Percentiles rank a stretch among this genome's conserved stretches.
phyloP scores from a whole-genome alignment of 2,113 vertebrate species.

The Paracanthobrama guichenoti region DNA sequence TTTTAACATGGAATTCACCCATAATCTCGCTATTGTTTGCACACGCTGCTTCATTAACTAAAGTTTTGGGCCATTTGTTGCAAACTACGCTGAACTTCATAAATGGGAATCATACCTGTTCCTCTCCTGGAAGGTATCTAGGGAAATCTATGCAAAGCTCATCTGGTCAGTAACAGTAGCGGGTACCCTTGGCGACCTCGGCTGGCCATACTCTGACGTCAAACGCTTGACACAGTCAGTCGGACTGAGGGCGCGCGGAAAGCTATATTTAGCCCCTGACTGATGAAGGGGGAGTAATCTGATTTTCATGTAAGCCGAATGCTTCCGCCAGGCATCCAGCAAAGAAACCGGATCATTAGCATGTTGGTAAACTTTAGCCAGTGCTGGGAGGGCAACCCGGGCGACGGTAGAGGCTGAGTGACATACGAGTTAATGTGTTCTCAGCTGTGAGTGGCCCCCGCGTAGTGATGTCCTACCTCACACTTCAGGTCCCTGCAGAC shows the following conservation, averaged over 20 bases:
- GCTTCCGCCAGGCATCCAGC: conserved; percentile 39
- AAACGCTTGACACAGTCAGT: conserved; percentile 36
- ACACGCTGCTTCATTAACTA: neutral
- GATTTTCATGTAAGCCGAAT: conserved; percentile 43
- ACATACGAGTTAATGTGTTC: conserved; percentile 37
- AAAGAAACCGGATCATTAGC: conserved; percentile 29
- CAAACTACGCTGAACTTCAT: neutral
- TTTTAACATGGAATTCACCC: neutral
- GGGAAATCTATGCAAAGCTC: conserved; percentile 35
- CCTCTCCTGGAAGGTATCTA: conserved; percentile 15
- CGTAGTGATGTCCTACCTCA: neutral
- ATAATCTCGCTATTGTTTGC: neutral
- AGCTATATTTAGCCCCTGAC: conserved; percentile 41
- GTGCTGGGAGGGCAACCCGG: neutral
- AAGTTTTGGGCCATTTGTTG: neutral
- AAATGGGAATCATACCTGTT: neutral
- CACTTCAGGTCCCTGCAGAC: conserved; percentile 10
- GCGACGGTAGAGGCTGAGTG: conserved; percentile 15
- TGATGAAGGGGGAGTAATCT: conserved; percentile 46
- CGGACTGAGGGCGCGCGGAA: neutral
- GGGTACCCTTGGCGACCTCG: conserved; percentile 12
- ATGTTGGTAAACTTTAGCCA: conserved; percentile 44
- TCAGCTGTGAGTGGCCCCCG: neutral
- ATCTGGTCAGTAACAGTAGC: conserved; percentile 22
- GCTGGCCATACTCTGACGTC: conserved; percentile 41